Evolutionary conservation across 2,113 vertebrate species (phyloP).

Genomic region (Dipodomys stephensi): DNA sequence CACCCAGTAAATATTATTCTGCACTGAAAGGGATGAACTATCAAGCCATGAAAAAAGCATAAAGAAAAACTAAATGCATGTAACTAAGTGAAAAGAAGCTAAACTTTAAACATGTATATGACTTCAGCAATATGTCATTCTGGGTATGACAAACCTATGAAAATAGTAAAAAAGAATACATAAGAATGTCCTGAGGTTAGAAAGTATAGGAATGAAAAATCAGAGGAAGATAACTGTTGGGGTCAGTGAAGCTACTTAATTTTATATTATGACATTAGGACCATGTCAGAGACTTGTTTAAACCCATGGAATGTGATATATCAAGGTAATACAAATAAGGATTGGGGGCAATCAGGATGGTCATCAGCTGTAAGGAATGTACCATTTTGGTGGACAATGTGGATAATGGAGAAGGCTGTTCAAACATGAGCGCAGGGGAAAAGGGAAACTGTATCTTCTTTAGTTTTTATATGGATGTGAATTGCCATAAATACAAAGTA

Average conservation of each 20-base stretch:
- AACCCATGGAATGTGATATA: background rate
- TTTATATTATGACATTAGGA: no score
- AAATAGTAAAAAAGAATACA: background rate
- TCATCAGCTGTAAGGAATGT: background rate
- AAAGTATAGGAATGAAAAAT: background rate
- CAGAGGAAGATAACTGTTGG: background rate
- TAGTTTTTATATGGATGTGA: background rate
- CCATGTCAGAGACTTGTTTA: background rate
- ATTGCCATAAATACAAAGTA: background rate
- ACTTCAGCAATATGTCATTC: background rate
- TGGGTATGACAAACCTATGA: background rate
- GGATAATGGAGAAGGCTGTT: background rate
- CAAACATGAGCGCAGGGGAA: no score
- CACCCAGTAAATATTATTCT: background rate
- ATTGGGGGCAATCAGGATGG: background rate
- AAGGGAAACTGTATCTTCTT: no score
- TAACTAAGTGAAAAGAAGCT: background rate
- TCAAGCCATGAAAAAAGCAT: background rate
- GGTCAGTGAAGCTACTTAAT: background rate
- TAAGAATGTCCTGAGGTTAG: no score
- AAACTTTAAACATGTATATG: background rate
- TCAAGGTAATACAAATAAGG: no score
- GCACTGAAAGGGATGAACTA: background rate
- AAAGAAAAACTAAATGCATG: background rate
- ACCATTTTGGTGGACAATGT: background rate